Conservation (phyloP, 2,113 vertebrate genomes). For the Scomber japonicus region DNA sequence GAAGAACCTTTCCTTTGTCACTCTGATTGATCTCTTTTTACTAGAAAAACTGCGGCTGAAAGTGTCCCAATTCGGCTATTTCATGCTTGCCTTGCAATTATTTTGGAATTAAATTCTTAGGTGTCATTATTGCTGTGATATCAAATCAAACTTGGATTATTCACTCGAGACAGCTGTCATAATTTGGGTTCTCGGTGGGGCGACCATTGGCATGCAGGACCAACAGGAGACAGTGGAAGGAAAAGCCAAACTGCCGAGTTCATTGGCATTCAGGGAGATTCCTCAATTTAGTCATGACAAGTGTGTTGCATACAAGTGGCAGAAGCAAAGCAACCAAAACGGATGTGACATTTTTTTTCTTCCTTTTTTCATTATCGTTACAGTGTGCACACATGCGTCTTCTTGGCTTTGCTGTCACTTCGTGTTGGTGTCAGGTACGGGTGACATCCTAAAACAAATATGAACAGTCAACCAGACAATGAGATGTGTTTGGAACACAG, state of each 20-base stretch:
- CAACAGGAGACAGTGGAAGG: background rate
- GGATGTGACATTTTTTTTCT: slow-evolving; percentile 37
- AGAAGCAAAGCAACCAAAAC: slow-evolving; percentile 25
- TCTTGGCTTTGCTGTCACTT: slow-evolving; percentile 44
- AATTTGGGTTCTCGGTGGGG: background rate
- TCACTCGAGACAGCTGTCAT: slow-evolving; percentile 8
- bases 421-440: slow-evolving; percentile 4
- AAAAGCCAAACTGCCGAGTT: background rate
- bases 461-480: slow-evolving; percentile 24
- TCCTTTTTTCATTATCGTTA: background rate
- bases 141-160: background rate
- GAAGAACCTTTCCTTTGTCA: background rate
- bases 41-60: slow-evolving; percentile 1
- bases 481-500: background rate
- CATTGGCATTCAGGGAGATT: slow-evolving; percentile 40
- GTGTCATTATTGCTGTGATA: background rate
- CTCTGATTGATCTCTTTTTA: slow-evolving; percentile 8
- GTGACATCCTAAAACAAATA: slow-evolving; percentile 46
- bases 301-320: slow-evolving; percentile 25
- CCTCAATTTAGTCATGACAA: slow-evolving; percentile 48
- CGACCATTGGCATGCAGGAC: background rate
- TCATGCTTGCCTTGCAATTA: background rate
- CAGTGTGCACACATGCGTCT: background rate
- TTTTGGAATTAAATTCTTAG: slow-evolving; percentile 9
- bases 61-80: background rate